Conservation (phyloP, 1,140 invertebrate genomes). For the Meloidogyne exigua region DNA sequence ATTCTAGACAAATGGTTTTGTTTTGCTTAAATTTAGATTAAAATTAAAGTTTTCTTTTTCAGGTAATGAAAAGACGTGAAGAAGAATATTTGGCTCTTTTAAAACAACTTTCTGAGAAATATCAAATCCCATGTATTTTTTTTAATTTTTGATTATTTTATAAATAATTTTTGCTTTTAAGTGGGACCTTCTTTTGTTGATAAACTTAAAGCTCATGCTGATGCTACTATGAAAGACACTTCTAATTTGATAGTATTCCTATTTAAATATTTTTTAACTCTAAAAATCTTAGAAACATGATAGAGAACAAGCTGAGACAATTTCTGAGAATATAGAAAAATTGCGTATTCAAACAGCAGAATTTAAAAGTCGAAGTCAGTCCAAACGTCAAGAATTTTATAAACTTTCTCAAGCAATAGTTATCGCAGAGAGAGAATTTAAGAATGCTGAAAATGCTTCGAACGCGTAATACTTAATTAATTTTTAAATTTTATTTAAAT, state of each 20-base stretch:
- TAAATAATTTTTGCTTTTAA: slow-evolving; percentile 8
- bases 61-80: slow-evolving; percentile 29
- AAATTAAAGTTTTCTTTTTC: neutral
- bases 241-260: slow-evolving; percentile 7
- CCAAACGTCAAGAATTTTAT: slow-evolving; percentile 20
- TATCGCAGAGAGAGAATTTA: slow-evolving; percentile 12
- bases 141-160: too few relatives aligned
- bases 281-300: neutral
- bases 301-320: neutral
- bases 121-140: slow-evolving; percentile 14
- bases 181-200: slow-evolving; percentile 16
- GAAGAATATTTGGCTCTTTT: slow-evolving; percentile 15
- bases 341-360: neutral
- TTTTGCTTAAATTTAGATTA: neutral
- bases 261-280: neutral
- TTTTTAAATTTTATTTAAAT: neutral
- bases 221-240: neutral
- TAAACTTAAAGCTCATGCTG: slow-evolving; percentile 3
- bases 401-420: slow-evolving; percentile 24
- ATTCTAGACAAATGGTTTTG: slow-evolving; percentile 24
- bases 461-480: neutral
- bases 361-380: slow-evolving; percentile 3
- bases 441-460: neutral
- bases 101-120: slow-evolving; percentile 19
- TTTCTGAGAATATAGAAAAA: slow-evolving; percentile 17